Percentiles rank a stretch among this genome's conserved stretches.
Evolutionary conservation across 2,888 invertebrate genomes (phyloP).

Genomic region (Ellobium chinense): DNA sequence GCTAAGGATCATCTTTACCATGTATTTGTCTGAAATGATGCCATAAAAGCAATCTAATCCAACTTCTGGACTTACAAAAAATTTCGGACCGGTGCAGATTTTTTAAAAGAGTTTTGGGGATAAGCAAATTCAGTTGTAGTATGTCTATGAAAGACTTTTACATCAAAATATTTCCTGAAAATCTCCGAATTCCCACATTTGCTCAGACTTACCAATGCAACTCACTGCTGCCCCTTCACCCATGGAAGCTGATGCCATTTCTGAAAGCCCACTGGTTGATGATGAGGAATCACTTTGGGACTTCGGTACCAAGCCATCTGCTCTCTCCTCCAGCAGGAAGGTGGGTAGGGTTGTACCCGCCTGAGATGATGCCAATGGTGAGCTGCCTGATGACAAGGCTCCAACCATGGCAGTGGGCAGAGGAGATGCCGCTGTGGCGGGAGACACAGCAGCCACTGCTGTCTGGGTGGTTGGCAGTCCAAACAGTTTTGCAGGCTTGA

Average conservation of each 20-base stretch:
- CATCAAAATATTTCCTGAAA: too few species aligned
- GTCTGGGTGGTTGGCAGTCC: neutral
- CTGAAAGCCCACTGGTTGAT: neutral
- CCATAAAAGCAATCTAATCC: too few species aligned
- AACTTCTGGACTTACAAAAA: too few species aligned
- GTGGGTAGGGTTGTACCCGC: neutral
- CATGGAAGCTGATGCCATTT: neutral
- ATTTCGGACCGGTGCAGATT: too few species aligned
- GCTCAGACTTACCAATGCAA: slow-evolving; percentile 19
- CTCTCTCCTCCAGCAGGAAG: slow-evolving; percentile 19
- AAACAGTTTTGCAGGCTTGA: neutral
- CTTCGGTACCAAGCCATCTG: slow-evolving; percentile 18
- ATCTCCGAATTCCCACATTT: too few species aligned
- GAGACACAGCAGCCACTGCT: neutral
- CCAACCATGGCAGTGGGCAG: neutral
- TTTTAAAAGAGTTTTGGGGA: too few species aligned
- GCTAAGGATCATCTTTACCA: too few species aligned
- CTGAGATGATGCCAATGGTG: neutral
- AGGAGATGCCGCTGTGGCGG: neutral
- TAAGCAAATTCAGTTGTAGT: too few species aligned
- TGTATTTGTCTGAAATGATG: too few species aligned
- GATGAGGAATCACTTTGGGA: neutral
- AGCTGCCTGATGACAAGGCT: neutral
- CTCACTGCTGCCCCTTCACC: neutral
- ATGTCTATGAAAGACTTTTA: too few species aligned